Percentiles rank a stretch among this genome's conserved stretches.
phyloP scores from a whole-genome alignment of 1,140 invertebrate species.

The Spodoptera litura region DNA sequence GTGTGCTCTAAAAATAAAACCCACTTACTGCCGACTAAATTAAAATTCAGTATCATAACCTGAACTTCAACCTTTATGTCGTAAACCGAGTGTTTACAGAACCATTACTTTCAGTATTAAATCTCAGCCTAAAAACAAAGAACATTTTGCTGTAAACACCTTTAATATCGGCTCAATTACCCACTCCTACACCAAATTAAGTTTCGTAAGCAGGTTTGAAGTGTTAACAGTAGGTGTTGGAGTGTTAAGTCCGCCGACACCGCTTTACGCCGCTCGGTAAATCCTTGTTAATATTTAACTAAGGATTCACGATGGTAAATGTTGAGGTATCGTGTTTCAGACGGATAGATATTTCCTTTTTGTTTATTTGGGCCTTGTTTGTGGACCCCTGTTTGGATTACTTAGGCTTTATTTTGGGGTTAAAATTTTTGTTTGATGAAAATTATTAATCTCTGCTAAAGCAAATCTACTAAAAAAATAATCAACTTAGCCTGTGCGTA shows the following conservation, averaged over 20 bases:
- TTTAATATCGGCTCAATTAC: conserved; percentile 23
- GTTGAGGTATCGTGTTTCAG: conserved; percentile 4
- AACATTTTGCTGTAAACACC: conserved; percentile 2
- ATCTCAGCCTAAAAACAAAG: conserved; percentile 14
- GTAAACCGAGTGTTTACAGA: not conserved
- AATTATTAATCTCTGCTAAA: not conserved
- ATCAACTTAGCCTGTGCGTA: no score
- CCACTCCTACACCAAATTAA: conserved; percentile 25
- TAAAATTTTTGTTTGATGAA: not conserved
- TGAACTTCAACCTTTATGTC: not conserved
- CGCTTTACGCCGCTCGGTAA: not conserved
- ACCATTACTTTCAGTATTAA: not conserved
- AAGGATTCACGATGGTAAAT: conserved; percentile 6
- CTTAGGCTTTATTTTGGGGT: not conserved
- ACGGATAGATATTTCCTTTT: not conserved
- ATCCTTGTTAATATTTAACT: conserved; percentile 33
- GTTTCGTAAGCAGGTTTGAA: conserved; percentile 23
- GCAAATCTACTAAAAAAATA: no score
- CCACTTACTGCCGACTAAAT: no score
- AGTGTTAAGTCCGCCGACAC: conserved; percentile 13
- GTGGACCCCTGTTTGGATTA: no score
- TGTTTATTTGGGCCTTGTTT: no score
- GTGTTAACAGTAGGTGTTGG: conserved; percentile 15
- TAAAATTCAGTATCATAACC: not conserved
- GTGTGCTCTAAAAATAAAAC: no score